Percentiles rank a stretch among this genome's conserved stretches.
These are phyloP conservation scores for Malurus melanocephalus DNA, from an alignment of 2,113 vertebrate species.

Conservation along the genomic window DNA sequence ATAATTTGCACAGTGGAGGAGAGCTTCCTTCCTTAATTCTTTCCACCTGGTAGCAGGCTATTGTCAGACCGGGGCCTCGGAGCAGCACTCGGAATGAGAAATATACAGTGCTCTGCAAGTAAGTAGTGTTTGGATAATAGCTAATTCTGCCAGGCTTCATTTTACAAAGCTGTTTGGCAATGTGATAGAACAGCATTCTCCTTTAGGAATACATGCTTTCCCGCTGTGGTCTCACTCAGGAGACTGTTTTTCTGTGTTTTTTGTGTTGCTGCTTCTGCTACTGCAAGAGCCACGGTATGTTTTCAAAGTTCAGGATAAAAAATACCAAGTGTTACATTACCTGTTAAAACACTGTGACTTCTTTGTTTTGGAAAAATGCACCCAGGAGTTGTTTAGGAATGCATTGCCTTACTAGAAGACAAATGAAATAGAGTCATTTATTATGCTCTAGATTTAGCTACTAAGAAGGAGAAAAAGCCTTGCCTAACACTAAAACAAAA, in stretches of 20 bases:
- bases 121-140: constrained; percentile 10
- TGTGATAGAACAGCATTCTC: constrained; percentile 44
- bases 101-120: rapidly evolving
- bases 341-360: neutral
- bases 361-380: neutral
- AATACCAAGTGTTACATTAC: neutral
- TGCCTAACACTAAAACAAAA: neutral
- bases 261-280: neutral
- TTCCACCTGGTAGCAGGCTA: constrained; percentile 52
- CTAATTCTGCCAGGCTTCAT: neutral
- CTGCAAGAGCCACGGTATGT: neutral
- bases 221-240: neutral
- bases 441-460: neutral
- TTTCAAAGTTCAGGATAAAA: constrained; percentile 40
- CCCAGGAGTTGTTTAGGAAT: neutral
- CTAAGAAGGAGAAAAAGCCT: neutral
- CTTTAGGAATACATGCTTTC: constrained; percentile 1
- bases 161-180: constrained; percentile 39
- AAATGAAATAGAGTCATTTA: neutral
- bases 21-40: constrained; percentile 61
- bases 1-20: constrained; percentile 32
- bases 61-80: neutral
- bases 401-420: neutral
- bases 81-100: neutral
- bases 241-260: neutral